Evolutionary conservation across 2,113 vertebrate genomes (phyloP).

Genomic region (Poecile atricapillus): DNA sequence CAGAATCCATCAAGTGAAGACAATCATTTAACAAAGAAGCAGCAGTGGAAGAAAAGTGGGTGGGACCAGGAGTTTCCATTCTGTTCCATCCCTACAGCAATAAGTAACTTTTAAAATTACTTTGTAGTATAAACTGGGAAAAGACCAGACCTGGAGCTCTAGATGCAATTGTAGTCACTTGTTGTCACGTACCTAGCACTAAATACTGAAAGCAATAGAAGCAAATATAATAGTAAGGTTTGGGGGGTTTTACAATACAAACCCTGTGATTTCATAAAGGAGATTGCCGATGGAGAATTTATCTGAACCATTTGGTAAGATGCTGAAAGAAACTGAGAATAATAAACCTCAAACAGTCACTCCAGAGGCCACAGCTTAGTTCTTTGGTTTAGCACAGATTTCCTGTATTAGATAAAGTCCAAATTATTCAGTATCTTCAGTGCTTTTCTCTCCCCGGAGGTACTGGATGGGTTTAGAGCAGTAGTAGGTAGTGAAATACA

Average conservation of each 20-base stretch:
- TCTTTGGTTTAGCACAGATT: not conserved
- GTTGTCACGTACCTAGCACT: not conserved
- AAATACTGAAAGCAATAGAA: not conserved
- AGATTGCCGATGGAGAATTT: not conserved
- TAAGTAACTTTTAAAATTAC: not conserved
- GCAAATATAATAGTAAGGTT: not conserved
- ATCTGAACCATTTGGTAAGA: not conserved
- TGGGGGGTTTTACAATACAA: not conserved
- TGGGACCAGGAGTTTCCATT: not conserved
- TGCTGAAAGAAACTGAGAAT: not conserved
- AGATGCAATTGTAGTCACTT: not conserved
- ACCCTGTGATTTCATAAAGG: not conserved
- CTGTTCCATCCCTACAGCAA: not conserved
- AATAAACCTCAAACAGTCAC: not conserved
- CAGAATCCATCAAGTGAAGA: not conserved
- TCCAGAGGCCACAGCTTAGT: not conserved
- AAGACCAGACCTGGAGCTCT: not conserved
- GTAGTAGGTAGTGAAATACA: not conserved
- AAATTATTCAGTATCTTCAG: not conserved
- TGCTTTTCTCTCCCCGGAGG: not conserved
- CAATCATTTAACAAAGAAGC: not conserved
- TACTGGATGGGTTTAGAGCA: not conserved
- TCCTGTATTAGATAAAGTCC: not conserved
- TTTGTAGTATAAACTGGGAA: not conserved
- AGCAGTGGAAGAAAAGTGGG: not conserved